Evolutionary conservation across 2,113 vertebrate genomes (phyloP).

Genomic region (Copsychus sechellarum): DNA sequence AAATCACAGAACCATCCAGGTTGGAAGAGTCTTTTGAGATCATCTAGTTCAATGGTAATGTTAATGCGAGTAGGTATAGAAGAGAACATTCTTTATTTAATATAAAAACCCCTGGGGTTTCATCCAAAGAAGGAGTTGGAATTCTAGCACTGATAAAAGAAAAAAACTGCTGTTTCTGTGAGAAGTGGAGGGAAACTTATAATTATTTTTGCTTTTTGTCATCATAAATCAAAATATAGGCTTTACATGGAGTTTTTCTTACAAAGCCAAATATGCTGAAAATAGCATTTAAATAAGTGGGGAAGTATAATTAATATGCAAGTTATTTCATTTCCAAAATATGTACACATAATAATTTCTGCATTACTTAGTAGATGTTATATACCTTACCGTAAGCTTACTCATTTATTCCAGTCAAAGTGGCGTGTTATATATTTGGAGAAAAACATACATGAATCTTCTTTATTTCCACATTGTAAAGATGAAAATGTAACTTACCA

Average conservation of each 20-base stretch:
- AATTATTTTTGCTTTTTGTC: neutral
- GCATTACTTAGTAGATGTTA: neutral
- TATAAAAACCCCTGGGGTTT: neutral
- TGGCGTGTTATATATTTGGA: neutral
- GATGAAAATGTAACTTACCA: neutral
- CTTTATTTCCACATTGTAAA: conserved; percentile 1
- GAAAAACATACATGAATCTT: conserved; percentile 4
- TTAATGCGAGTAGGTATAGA: neutral
- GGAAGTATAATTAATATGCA: neutral
- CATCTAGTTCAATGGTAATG: neutral
- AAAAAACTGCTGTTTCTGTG: neutral
- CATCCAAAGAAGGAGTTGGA: neutral
- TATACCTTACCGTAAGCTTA: neutral
- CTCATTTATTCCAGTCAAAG: neutral
- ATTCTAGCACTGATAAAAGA: neutral
- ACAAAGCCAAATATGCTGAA: neutral
- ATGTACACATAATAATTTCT: neutral
- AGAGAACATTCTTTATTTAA: neutral
- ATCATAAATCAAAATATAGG: neutral
- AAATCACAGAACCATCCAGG: neutral
- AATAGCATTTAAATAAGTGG: neutral
- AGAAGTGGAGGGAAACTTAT: neutral
- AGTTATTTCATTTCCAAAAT: neutral
- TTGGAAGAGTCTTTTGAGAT: neutral
- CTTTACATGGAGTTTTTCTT: neutral